Percentiles rank a stretch among this genome's conserved stretches.
Conservation (phyloP, 2,888 invertebrate genomes). For the Clistopyga incitator region DNA sequence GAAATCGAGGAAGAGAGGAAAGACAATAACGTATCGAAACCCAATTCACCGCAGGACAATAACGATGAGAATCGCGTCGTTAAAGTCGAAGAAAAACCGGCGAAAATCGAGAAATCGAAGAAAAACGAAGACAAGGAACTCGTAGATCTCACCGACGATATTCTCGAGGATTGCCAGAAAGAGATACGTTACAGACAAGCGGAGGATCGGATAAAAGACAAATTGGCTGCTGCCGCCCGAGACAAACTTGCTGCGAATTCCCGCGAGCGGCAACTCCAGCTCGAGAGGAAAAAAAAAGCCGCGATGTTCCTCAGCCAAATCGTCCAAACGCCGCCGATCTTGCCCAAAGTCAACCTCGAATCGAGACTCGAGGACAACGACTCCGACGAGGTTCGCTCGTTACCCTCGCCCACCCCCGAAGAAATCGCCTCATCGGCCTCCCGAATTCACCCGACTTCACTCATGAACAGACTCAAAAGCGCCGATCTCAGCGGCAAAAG, state of each 20-base stretch:
- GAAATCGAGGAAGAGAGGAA: conserved; percentile 78
- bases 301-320: conserved; percentile 91
- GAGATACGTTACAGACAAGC: conserved; percentile 80
- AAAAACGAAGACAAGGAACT: conserved; percentile 81
- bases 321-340: conserved; percentile 70
- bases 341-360: conserved; percentile 48
- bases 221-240: conserved; percentile 86
- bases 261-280: conserved; percentile 87
- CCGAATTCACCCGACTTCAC: conserved; percentile 71
- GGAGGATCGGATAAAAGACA: conserved; percentile 87
- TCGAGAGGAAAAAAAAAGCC: conserved; percentile 92
- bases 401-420: conserved; percentile 77
- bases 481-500: conserved; percentile 79
- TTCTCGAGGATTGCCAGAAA: conserved; percentile 81
- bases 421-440: conserved; percentile 73
- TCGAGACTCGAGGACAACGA: conserved; percentile 74
- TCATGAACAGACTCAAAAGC: conserved; percentile 80
- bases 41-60: conserved; percentile 72
- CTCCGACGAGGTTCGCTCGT: conserved; percentile 79
- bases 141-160: conserved; percentile 82
- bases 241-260: conserved; percentile 84
- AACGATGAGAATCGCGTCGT: conserved; percentile 67
- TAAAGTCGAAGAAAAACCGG: conserved; percentile 47
- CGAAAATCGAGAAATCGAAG: conserved; percentile 72
- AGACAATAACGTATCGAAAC: conserved; percentile 75